Base-by-base conservation (phyloP, 2,797 vertebrate species). In the Gambusia yucatana region DNA sequence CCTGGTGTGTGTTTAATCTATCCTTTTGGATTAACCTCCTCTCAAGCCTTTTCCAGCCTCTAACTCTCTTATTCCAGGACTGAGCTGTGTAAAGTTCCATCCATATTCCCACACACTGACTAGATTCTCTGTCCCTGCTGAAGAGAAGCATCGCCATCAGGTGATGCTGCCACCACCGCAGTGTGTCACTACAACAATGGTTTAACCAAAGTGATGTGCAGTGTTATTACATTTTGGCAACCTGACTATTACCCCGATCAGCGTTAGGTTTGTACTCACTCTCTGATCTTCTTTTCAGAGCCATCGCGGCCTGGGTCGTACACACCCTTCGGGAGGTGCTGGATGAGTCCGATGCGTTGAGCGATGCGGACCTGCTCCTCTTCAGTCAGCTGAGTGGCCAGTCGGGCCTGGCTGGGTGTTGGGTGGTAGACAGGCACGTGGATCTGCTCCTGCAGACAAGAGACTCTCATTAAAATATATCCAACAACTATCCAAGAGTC, bases 341-440 rank as follows among this genome's bases (percentile, higher is more conserved):
- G 97, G 89, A 97, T 97, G 84, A 97, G 96, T 41, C 97, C 97
- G 3, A 97, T 97, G 14, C 96, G 94, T 89, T 97, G 96, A 48
- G 97, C 97, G 0, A 97, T 97, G 75, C 96, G 96, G 61, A 97
- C 88, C 91, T 97, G 97, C 87, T 97, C 97, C 81, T 97, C 97
- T 83, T 97, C 97, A 0, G 97, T 97, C 89, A 97, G 92, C 94
- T 97, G 97, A 4, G 96, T 96, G 85, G 97, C 97, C 83, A 97
- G 91, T 2, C 96, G 93, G 22, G 96, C 89, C 88, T 97, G 97
- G 83, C 96, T 96, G 59, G 97, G 97, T 0, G 96, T 97, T 2
- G 96, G 97, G 83, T 97, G 97, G 83, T 97, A 97, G 77, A 97
- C 91, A 0, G 96, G 97, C 82, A 97, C 93, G n/a, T 96, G 92